Evolutionary conservation across 2,113 vertebrate genomes (phyloP).

Genomic region (Parotia lawesii): DNA sequence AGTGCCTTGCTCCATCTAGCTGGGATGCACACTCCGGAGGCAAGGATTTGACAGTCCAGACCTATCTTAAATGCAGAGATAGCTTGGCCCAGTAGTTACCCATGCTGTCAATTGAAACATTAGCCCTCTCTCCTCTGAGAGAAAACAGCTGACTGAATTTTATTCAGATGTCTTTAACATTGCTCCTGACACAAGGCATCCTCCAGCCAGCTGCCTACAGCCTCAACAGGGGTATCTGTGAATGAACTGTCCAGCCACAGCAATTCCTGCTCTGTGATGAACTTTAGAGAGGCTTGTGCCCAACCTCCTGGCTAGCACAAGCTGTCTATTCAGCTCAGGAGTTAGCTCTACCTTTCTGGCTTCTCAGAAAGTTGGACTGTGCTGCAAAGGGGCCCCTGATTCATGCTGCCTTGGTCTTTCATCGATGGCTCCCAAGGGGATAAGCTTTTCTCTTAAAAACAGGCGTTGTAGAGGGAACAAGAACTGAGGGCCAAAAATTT

Average conservation of each 20-base stretch:
- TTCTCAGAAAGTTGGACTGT: background rate
- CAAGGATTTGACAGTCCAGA: constrained; percentile 22
- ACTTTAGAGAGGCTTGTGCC: background rate
- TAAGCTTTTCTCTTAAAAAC: background rate
- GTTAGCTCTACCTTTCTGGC: background rate
- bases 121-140: background rate
- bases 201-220: constrained; percentile 13
- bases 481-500: background rate
- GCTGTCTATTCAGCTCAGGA: background rate
- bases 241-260: background rate
- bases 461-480: background rate
- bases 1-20: background rate
- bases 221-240: background rate
- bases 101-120: background rate
- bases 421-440: background rate
- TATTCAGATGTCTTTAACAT: background rate
- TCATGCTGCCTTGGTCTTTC: background rate
- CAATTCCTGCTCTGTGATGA: constrained; percentile 4
- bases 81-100: background rate
- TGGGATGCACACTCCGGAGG: background rate
- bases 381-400: background rate
- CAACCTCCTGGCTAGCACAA: background rate
- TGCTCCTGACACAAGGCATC: constrained; percentile 23
- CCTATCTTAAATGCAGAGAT: constrained; percentile 8
- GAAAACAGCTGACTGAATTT: constrained; percentile 11